Conservation (phyloP, 2,797 vertebrate species). For the Margarornis squamiger region DNA sequence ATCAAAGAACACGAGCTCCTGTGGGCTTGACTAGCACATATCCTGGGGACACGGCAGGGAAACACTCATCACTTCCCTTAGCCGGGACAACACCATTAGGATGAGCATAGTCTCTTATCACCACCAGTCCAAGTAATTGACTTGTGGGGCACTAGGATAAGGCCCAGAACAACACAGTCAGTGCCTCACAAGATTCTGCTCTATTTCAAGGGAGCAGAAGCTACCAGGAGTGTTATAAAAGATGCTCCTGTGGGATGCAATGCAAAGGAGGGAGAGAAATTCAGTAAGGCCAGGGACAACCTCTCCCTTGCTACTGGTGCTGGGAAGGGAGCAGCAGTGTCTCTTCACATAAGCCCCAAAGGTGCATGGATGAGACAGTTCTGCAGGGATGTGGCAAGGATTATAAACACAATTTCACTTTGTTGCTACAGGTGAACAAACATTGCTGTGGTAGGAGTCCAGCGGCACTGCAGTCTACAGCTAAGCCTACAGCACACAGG, state of each 20-base stretch:
- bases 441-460: not conserved
- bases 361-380: not conserved
- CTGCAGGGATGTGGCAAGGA: constrained; percentile 3
- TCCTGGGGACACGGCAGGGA: not conserved
- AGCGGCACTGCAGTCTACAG: not conserved
- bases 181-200: too few species aligned
- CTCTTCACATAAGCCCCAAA: not conserved
- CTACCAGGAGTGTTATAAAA: not conserved
- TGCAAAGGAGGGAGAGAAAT: not conserved
- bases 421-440: constrained; percentile 36
- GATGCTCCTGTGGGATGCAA: not conserved
- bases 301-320: not conserved
- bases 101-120: not conserved
- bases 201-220: not conserved
- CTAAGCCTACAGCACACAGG: not conserved
- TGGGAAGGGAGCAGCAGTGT: not conserved
- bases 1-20: constrained; percentile 46
- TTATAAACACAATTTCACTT: constrained; percentile 3
- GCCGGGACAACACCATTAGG: not conserved
- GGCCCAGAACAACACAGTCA: not conserved
- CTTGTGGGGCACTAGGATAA: not conserved
- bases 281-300: not conserved
- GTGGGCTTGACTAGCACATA: not conserved
- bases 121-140: not conserved
- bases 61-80: not conserved